Evolutionary conservation across 2,113 vertebrate genomes (phyloP).

Genomic region (Delphinapterus leucas): DNA sequence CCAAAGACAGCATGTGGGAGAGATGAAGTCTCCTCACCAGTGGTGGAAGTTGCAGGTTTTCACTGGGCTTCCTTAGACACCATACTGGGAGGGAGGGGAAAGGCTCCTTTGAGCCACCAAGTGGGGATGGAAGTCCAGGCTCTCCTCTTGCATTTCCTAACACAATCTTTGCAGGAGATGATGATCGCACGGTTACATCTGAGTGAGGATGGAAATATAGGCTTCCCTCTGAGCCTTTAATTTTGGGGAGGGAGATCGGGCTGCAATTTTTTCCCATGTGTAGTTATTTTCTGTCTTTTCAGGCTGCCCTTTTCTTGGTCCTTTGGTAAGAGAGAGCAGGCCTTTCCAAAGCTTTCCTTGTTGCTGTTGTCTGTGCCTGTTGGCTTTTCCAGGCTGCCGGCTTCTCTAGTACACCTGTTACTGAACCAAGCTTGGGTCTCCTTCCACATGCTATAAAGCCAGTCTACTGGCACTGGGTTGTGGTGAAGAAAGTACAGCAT

Average conservation of each 20-base stretch:
- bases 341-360: background rate
- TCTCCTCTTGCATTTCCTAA: background rate
- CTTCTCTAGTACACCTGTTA: background rate
- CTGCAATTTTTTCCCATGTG: background rate
- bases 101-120: background rate
- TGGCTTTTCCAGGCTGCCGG: background rate
- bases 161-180: background rate
- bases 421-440: background rate
- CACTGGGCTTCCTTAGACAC: background rate
- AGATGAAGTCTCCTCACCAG: too few relatives aligned
- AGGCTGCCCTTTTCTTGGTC: background rate
- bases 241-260: background rate
- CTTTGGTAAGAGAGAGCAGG: background rate
- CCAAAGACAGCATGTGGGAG: background rate
- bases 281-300: background rate
- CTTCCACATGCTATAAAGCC: background rate
- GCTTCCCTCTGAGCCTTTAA: background rate
- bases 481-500: background rate
- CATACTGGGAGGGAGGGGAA: background rate
- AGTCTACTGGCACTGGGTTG: background rate
- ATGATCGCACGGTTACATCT: background rate
- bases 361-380: background rate
- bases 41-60: background rate
- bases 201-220: background rate
- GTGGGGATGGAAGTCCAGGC: background rate